Percentiles rank a stretch among this genome's conserved stretches.
Conservation (phyloP, 2,113 vertebrate species). For the Galeopterus variegatus region DNA sequence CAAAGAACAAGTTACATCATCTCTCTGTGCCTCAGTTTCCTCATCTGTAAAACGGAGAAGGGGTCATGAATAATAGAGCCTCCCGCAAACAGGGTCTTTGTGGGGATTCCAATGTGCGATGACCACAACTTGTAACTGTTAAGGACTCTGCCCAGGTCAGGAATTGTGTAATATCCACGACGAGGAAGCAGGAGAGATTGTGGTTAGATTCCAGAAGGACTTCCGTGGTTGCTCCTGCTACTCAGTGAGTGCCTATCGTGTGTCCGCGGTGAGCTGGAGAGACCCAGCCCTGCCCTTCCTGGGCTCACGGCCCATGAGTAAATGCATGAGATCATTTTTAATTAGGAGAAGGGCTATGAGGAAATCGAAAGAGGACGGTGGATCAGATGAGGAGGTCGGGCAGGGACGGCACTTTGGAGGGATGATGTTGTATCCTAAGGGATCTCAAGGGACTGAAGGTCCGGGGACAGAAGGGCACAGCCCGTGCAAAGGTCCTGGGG, state of each 20-base stretch:
- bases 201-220: background rate
- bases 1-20: background rate
- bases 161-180: background rate
- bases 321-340: background rate
- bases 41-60: no score
- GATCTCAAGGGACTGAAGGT: background rate
- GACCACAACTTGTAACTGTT: background rate
- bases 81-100: background rate
- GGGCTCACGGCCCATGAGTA: background rate
- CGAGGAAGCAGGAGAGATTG: background rate
- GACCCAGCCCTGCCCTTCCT: background rate
- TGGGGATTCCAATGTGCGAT: background rate
- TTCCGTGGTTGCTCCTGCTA: background rate
- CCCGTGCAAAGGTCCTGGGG: background rate
- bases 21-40: background rate
- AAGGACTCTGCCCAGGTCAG: background rate
- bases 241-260: background rate
- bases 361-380: background rate
- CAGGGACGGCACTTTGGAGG: background rate
- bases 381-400: no score
- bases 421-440: background rate
- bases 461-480: background rate
- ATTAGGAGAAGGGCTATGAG: background rate
- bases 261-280: background rate
- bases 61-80: background rate